These are phyloP conservation scores for Flexamia atlantica DNA, from an alignment of 2,888 invertebrate species.

Conservation along the genomic window DNA sequence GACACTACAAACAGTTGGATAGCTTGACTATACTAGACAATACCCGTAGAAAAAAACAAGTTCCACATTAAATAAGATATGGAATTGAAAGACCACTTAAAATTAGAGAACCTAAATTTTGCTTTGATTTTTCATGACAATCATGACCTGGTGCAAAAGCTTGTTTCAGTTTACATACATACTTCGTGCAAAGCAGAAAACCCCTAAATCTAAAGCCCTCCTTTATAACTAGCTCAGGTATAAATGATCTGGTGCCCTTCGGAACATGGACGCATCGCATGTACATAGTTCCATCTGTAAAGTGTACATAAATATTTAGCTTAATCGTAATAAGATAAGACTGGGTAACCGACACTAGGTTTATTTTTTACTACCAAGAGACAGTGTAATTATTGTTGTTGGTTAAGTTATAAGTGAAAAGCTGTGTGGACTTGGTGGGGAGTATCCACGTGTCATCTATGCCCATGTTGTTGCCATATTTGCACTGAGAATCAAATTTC, in stretches of 20 bases:
- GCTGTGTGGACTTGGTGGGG: background rate
- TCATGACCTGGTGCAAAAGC: no score
- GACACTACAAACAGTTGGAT: no score
- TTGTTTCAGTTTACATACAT: no score
- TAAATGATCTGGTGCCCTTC: conserved; percentile 17
- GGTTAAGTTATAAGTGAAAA: conserved; percentile 40
- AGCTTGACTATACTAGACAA: no score
- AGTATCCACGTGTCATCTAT: background rate
- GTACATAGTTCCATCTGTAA: conserved; percentile 51
- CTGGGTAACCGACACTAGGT: conserved; percentile 56
- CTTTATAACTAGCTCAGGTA: conserved; percentile 23
- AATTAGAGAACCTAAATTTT: no score
- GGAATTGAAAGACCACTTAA: no score
- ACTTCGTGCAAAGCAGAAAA: background rate
- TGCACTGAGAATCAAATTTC: conserved; percentile 44
- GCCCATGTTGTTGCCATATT: conserved; percentile 47
- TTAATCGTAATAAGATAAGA: conserved; percentile 47
- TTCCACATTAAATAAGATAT: no score
- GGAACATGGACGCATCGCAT: background rate
- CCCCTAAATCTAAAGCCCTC: background rate
- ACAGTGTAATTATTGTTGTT: conserved; percentile 45
- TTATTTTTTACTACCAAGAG: conserved; percentile 60
- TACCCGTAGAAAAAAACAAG: no score
- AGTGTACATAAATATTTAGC: conserved; percentile 50
- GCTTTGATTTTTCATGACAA: no score